A percentile compares a stretch with the other conserved stretches of the same genome.
Conservation (phyloP, 2,797 vertebrate genomes). For the Lithobates pipiens region DNA sequence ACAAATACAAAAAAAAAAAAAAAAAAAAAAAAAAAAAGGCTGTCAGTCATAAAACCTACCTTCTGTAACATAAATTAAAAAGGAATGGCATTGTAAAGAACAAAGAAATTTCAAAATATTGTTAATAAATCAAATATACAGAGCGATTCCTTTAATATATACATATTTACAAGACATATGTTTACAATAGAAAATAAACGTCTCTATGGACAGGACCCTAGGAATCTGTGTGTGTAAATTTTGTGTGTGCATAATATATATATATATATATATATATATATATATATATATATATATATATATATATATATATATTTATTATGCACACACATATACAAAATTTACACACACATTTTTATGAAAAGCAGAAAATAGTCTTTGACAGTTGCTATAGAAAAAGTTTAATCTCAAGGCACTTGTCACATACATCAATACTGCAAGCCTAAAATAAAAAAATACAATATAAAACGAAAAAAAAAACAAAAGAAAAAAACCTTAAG, state of each 20-base stretch:
- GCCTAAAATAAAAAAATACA: constrained; percentile 68
- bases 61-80: constrained; percentile 81
- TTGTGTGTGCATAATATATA: too few relatives aligned
- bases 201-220: constrained; percentile 70
- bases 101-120: constrained; percentile 82
- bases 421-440: constrained; percentile 90
- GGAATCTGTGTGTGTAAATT: constrained; percentile 65
- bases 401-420: constrained; percentile 95
- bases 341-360: neutral
- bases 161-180: constrained; percentile 93
- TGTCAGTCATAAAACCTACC: constrained; percentile 82
- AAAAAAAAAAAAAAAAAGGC: constrained; percentile 49
- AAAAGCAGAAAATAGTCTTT: constrained; percentile 76
- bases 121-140: constrained; percentile 99
- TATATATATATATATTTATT: constrained; percentile 47
- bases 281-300: constrained; percentile 38
- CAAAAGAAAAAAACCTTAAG: constrained; percentile 68
- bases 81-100: constrained; percentile 89
- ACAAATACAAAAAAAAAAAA: constrained; percentile 68
- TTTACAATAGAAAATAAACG: constrained; percentile 88
- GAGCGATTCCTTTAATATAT: constrained; percentile 96
- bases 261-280: constrained; percentile 34
- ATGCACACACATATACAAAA: too few relatives aligned
- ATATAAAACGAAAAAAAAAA: constrained; percentile 53
- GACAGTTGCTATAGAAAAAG: constrained; percentile 77